phyloP scores from a whole-genome alignment of 23 tunicate genomes.

The Halocynthia roretzi region DNA sequence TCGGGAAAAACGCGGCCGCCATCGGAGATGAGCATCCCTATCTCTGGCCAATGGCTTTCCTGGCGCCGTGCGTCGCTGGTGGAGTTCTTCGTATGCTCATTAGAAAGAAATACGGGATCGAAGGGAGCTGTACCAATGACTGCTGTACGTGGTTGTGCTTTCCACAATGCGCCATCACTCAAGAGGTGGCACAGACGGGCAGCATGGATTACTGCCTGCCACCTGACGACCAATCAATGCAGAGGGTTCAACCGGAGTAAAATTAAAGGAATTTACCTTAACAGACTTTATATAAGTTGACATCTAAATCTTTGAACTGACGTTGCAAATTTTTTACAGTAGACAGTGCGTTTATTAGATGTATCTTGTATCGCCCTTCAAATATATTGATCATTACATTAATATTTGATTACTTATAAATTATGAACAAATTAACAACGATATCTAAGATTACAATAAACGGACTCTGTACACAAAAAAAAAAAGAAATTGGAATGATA shows the following conservation, averaged over 20 bases:
- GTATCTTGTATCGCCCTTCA: too few relatives aligned
- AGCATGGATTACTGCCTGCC: neutral
- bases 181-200: slow-evolving; percentile 3
- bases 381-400: too few relatives aligned
- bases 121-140: neutral
- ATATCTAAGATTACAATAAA: too few relatives aligned
- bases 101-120: slow-evolving; percentile 15
- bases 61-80: neutral
- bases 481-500: too few relatives aligned
- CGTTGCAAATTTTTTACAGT: too few relatives aligned
- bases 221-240: slow-evolving; percentile 20
- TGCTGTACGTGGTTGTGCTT: neutral
- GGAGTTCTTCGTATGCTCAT: slow-evolving; percentile 11
- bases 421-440: too few relatives aligned
- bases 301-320: too few relatives aligned
- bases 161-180: neutral
- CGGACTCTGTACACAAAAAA: too few relatives aligned
- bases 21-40: slow-evolving; percentile 20
- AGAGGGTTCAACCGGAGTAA: slow-evolving; percentile 8
- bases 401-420: too few relatives aligned
- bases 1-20: slow-evolving; percentile 15
- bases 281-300: too few relatives aligned
- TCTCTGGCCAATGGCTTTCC: slow-evolving; percentile 16
- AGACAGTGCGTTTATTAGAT: too few relatives aligned
- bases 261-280: neutral